Evolutionary conservation across 2,797 vertebrate species (phyloP).

Genomic region (Microctenopoma steveboyesi): DNA sequence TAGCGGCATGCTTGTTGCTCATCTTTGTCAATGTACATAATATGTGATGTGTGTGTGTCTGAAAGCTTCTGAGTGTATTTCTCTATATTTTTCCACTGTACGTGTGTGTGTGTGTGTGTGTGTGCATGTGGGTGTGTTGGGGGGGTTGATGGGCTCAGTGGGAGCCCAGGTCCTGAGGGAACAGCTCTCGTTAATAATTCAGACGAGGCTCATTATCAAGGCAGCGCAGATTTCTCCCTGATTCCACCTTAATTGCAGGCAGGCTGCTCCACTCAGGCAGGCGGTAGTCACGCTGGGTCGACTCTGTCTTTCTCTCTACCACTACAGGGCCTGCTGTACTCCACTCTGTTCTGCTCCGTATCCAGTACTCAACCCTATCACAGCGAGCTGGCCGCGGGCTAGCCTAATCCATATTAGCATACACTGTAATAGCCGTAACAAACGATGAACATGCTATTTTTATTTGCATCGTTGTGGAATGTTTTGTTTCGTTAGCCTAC

Average conservation of each 20-base stretch:
- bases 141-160: slow-evolving; percentile 83
- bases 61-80: slow-evolving; percentile 45
- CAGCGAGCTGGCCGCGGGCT: slow-evolving; percentile 63
- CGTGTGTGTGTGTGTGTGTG: slow-evolving; percentile 37
- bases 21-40: slow-evolving; percentile 64
- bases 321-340: slow-evolving; percentile 67
- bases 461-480: slow-evolving; percentile 52
- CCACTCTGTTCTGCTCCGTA: slow-evolving; percentile 69
- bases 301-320: slow-evolving; percentile 71
- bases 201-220: slow-evolving; percentile 89
- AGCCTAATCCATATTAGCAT: slow-evolving; percentile 47
- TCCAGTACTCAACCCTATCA: slow-evolving; percentile 60
- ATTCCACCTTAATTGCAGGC: slow-evolving; percentile 89
- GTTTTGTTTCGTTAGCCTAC: slow-evolving; percentile 46
- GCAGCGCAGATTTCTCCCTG: slow-evolving; percentile 88
- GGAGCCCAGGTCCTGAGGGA: slow-evolving; percentile 84
- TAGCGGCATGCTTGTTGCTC: slow-evolving; percentile 66
- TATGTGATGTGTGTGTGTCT: slow-evolving; percentile 49
- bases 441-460: slow-evolving; percentile 52
- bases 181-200: slow-evolving; percentile 89
- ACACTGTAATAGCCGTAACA: slow-evolving; percentile 49
- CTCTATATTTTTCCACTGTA: slow-evolving; percentile 32
- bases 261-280: slow-evolving; percentile 85
- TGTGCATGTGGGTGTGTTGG: slow-evolving; percentile 51
- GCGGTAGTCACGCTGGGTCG: slow-evolving; percentile 83